phyloP scores from a whole-genome alignment of 2,797 vertebrate species.

The Enteromius viviparus region DNA sequence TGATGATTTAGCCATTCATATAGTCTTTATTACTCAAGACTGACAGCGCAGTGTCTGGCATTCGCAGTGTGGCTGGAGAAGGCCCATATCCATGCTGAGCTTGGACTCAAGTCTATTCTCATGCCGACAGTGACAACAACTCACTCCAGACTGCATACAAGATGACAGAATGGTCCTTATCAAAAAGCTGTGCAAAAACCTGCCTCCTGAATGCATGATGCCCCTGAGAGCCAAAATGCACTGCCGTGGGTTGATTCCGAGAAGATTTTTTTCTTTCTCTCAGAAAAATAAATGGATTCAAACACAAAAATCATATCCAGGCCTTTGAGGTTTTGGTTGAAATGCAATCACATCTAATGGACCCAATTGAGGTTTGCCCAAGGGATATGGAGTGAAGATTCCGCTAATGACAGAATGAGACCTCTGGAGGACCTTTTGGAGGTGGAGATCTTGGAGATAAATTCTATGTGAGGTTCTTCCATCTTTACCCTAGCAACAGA shows the following conservation, averaged over 20 bases:
- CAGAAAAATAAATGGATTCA: slow-evolving; percentile 48
- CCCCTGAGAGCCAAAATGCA: slow-evolving; percentile 26
- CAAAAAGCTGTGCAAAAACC: slow-evolving; percentile 47
- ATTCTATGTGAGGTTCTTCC: slow-evolving; percentile 46
- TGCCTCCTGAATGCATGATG: slow-evolving; percentile 46
- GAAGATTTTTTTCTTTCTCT: slow-evolving; percentile 39
- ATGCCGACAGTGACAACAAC: slow-evolving; percentile 61
- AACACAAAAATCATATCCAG: slow-evolving; percentile 47
- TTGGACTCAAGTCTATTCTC: slow-evolving; percentile 65
- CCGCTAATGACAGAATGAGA: slow-evolving; percentile 53
- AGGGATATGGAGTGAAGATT: slow-evolving; percentile 62
- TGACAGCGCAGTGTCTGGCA: slow-evolving; percentile 51
- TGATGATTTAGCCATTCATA: slow-evolving; percentile 63
- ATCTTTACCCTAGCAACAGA: slow-evolving; percentile 26
- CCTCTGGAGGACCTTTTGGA: slow-evolving; percentile 35
- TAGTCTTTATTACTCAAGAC: slow-evolving; percentile 63
- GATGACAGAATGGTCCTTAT: slow-evolving; percentile 60
- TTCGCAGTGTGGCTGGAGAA: slow-evolving; percentile 11
- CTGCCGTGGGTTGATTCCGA: slow-evolving; percentile 40
- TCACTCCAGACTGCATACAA: slow-evolving; percentile 70
- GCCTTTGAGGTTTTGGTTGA: slow-evolving; percentile 42
- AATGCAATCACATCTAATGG: slow-evolving; percentile 59
- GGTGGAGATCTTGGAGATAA: slow-evolving; percentile 42
- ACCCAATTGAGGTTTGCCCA: slow-evolving; percentile 62
- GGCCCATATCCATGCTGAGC: slow-evolving; percentile 15